A percentile compares a stretch with the other conserved stretches of the same genome.
Conservation (phyloP, 2,113 vertebrate species). For the Helogale parvula region DNA sequence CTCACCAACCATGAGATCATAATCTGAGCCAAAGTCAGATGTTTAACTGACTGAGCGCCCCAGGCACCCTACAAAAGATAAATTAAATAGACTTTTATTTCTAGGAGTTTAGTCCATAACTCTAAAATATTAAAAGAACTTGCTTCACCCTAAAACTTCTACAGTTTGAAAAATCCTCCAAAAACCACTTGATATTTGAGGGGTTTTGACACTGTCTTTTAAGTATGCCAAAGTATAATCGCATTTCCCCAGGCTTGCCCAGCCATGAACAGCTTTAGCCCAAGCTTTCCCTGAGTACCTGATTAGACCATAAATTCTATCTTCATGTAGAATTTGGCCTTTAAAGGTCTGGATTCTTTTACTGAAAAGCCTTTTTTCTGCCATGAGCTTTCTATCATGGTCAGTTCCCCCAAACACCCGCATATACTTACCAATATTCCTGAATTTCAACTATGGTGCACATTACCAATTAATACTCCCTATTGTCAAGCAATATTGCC, state of each 20-base stretch:
- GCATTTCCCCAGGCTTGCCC: background rate
- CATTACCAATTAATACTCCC: background rate
- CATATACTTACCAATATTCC: background rate
- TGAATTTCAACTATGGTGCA: background rate
- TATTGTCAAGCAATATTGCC: background rate
- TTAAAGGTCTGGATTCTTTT: background rate
- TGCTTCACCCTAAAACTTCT: background rate
- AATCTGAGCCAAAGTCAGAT: too few relatives aligned
- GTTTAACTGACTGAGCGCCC: too few relatives aligned
- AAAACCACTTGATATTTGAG: background rate
- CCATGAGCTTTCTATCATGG: slow-evolving; percentile 28
- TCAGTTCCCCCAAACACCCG: background rate
- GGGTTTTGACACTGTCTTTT: slow-evolving; percentile 1
- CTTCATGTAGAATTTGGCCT: background rate
- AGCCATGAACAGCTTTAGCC: background rate
- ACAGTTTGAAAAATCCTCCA: slow-evolving; percentile 27
- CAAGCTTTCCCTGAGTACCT: background rate
- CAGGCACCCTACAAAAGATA: background rate
- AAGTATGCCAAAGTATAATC: background rate
- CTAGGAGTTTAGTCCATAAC: background rate
- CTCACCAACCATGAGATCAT: too few relatives aligned
- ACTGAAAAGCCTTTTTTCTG: background rate
- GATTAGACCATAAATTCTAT: background rate
- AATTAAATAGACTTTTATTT: slow-evolving; percentile 33
- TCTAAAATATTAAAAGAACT: slow-evolving; percentile 32